A percentile compares a stretch with the other conserved stretches of the same genome.
Conservation (phyloP, 2,797 vertebrate genomes). For the Crypturellus tataupa region DNA sequence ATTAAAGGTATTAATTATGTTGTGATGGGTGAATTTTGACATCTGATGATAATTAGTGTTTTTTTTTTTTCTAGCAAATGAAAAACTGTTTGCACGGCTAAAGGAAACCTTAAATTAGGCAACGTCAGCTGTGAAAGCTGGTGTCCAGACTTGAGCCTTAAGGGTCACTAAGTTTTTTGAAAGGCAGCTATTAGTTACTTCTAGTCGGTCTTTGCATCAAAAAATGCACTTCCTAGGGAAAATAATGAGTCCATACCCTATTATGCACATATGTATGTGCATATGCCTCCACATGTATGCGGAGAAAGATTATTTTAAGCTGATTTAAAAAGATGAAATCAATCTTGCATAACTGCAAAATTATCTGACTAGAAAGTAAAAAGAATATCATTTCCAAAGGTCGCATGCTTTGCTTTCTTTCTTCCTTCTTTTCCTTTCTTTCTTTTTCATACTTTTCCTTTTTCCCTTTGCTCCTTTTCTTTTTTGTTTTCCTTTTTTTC, state of each 20-base stretch:
- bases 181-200: background rate
- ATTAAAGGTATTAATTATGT: background rate
- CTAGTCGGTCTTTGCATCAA: background rate
- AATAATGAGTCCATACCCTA: background rate
- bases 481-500: no score
- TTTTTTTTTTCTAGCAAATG: background rate
- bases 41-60: background rate
- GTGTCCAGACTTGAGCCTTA: background rate
- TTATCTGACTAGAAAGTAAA: background rate
- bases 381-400: background rate
- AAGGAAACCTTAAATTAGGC: background rate
- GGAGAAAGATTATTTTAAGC: background rate
- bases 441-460: no score
- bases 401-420: background rate
- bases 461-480: no score
- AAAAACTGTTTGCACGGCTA: background rate
- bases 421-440: background rate
- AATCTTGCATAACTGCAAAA: background rate
- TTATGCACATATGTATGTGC: background rate
- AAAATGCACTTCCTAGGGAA: background rate
- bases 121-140: background rate
- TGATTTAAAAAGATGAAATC: rapidly evolving
- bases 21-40: background rate
- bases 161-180: background rate
- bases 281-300: no score